Conservation (phyloP, 2,113 vertebrate species). For the Otolemur garnettii region DNA sequence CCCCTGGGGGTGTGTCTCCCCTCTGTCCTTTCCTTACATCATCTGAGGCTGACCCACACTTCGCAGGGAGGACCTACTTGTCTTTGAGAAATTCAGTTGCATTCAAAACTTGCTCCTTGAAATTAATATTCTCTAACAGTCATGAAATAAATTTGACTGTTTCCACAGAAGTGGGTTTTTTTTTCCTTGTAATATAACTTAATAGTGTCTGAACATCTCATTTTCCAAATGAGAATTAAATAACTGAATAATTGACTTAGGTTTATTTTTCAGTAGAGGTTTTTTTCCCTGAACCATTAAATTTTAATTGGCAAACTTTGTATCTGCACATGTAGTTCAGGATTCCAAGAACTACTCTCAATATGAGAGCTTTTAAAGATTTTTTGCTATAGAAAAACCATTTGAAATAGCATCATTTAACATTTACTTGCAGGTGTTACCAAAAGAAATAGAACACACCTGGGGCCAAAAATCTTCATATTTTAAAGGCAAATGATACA, state of each 20-base stretch:
- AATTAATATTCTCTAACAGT: conserved; percentile 65
- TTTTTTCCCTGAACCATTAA: background rate
- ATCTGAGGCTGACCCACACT: background rate
- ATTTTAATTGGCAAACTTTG: conserved; percentile 81
- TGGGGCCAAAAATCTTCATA: background rate
- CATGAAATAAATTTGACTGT: conserved; percentile 63
- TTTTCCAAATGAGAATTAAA: conserved; percentile 78
- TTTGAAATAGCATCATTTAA: conserved; percentile 51
- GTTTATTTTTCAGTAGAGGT: conserved; percentile 70
- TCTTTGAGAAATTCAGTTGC: background rate
- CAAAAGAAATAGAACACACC: conserved; percentile 17
- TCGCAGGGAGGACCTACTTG: background rate
- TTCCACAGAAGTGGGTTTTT: conserved; percentile 48
- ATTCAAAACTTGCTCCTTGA: conserved; percentile 35
- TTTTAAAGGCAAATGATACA: conserved; percentile 55
- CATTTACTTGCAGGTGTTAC: conserved; percentile 62
- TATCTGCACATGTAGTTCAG: conserved; percentile 74
- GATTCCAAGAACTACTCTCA: conserved; percentile 79
- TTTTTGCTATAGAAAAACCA: conserved; percentile 51
- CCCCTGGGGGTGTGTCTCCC: background rate
- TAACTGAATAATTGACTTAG: conserved; percentile 72
- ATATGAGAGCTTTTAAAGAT: conserved; percentile 62
- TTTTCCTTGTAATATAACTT: conserved; percentile 55
- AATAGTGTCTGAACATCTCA: conserved; percentile 65
- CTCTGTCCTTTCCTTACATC: background rate